A percentile compares a stretch with the other conserved stretches of the same genome.
phyloP scores from a whole-genome alignment of 2,797 vertebrate genomes.

The Pipistrellus nathusii region DNA sequence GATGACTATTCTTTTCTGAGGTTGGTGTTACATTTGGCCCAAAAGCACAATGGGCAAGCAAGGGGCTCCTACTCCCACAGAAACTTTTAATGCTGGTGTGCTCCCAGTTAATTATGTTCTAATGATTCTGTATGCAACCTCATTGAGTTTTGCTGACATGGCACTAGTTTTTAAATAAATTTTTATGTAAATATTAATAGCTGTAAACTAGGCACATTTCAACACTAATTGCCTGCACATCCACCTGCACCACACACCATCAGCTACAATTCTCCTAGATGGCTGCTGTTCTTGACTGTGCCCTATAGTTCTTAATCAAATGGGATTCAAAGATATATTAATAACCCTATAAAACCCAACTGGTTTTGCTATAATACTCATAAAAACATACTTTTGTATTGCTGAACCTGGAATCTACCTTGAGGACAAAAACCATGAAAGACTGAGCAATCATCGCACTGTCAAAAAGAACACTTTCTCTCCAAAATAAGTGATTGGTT shows the following conservation, averaged over 20 bases:
- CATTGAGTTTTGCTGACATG: slow-evolving; percentile 71
- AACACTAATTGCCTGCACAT: neutral
- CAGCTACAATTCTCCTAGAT: neutral
- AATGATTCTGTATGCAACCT: slow-evolving; percentile 53
- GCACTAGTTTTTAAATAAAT: slow-evolving; percentile 69
- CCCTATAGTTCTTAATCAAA: neutral
- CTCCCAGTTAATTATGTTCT: slow-evolving; percentile 69
- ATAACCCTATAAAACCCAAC: slow-evolving; percentile 8
- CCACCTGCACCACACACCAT: neutral
- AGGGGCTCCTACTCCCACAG: neutral
- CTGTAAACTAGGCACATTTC: slow-evolving; percentile 39
- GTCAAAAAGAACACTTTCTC: slow-evolving; percentile 33
- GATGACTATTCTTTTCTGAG: slow-evolving; percentile 80
- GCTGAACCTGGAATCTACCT: neutral
- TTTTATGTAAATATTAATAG: slow-evolving; percentile 63
- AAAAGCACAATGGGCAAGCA: slow-evolving; percentile 2
- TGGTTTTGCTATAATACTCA: slow-evolving; percentile 28
- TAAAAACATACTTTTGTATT: slow-evolving; percentile 49
- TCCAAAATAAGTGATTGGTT: slow-evolving; percentile 20
- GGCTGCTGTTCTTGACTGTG: neutral
- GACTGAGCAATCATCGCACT: neutral
- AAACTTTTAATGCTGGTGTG: slow-evolving; percentile 55
- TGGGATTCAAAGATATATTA: slow-evolving; percentile 37
- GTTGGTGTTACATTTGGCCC: slow-evolving; percentile 53
- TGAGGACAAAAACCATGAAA: slow-evolving; percentile 21